These are phyloP conservation scores for Pituophis catenifer DNA, from an alignment of 2,113 vertebrate genomes.

Conservation along the genomic window DNA sequence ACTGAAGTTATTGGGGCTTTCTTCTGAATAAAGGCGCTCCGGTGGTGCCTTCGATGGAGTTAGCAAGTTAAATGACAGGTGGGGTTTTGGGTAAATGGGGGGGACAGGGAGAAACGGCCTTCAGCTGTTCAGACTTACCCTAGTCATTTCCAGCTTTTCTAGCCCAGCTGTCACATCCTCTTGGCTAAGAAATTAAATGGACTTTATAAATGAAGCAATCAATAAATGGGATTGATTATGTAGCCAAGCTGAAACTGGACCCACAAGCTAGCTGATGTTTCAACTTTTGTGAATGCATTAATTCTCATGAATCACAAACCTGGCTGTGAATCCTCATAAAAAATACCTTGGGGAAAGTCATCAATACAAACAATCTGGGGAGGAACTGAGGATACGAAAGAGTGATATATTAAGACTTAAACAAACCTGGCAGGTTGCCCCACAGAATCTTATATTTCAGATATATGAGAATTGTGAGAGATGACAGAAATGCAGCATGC, in stretches of 20 bases:
- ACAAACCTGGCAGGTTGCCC: background rate
- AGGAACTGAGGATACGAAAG: background rate
- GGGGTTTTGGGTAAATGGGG: conserved; percentile 6
- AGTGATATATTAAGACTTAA: background rate
- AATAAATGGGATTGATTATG: background rate
- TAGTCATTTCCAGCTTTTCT: conserved; percentile 46
- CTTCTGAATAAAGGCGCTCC: background rate
- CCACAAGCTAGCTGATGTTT: background rate
- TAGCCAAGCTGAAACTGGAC: too few species aligned
- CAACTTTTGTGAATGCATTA: background rate
- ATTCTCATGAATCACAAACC: background rate
- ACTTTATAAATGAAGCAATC: background rate
- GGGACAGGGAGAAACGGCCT: background rate
- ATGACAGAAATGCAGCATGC: background rate
- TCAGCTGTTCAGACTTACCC: conserved; percentile 9
- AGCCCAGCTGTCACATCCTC: too few species aligned
- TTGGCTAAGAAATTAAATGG: background rate
- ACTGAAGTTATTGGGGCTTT: background rate
- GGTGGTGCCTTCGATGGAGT: conserved; percentile 31
- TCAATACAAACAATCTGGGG: background rate
- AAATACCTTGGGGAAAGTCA: background rate
- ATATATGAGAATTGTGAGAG: background rate
- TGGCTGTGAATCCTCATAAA: background rate
- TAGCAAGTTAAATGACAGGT: conserved; percentile 58
- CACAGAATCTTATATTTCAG: background rate